These are phyloP conservation scores for Enteromius fasciolatus DNA, from an alignment of 2,797 vertebrate species.

Conservation along the genomic window DNA sequence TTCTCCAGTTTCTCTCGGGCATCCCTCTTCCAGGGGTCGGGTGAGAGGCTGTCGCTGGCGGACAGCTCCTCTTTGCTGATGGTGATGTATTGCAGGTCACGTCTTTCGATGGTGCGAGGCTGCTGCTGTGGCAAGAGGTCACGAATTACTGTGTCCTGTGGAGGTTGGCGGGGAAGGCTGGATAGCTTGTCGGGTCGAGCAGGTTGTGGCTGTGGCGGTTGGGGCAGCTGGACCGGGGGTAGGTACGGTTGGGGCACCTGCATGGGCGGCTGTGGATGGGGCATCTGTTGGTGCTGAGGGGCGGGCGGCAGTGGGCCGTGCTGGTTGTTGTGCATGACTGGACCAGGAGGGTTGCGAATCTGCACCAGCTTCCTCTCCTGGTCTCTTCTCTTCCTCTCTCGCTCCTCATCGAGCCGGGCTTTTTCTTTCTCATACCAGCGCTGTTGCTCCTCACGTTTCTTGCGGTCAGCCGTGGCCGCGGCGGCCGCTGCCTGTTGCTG, in stretches of 20 bases:
- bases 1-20: constrained; percentile 96
- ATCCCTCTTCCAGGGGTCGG: constrained; percentile 97
- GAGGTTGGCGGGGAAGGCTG: constrained; percentile 79
- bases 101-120: constrained; percentile 93
- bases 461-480: constrained; percentile 82
- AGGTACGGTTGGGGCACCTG: constrained; percentile 57
- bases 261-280: constrained; percentile 66
- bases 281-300: constrained; percentile 68
- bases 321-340: constrained; percentile 78
- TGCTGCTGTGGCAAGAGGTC: constrained; percentile 96
- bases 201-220: constrained; percentile 69
- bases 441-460: constrained; percentile 95
- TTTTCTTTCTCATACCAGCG: constrained; percentile 99
- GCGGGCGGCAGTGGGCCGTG: constrained; percentile 71
- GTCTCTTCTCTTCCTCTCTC: constrained; percentile 92
- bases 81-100: constrained; percentile 90
- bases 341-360: constrained; percentile 85
- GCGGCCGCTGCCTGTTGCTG: constrained; percentile 79
- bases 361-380: constrained; percentile 95
- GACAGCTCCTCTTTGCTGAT: constrained; percentile 91
- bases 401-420: constrained; percentile 94
- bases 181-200: constrained; percentile 86
- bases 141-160: constrained; percentile 91
- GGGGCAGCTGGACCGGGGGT: constrained; percentile 65
- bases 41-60: constrained; percentile 92